Conservation (phyloP, 35 echinoderm and acorn worm species). For the Strongylocentrotus purpuratus region DNA sequence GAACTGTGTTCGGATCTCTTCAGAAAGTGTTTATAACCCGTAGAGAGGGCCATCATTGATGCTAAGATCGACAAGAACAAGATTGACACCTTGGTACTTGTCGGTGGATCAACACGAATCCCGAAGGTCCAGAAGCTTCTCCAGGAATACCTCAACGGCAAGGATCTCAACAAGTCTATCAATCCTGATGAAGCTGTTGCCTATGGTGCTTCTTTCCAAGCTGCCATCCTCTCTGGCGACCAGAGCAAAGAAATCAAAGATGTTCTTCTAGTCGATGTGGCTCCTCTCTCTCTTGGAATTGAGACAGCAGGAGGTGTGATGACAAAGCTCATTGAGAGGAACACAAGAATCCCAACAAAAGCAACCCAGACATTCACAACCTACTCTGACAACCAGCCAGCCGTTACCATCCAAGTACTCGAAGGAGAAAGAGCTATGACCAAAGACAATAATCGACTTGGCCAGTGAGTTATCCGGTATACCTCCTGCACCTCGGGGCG, state of each 20-base stretch:
- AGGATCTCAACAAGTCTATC: constrained; percentile 73
- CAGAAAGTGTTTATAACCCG: constrained; percentile 53
- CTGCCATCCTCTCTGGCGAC: constrained; percentile 78
- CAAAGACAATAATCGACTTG: constrained; percentile 74
- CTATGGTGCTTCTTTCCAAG: constrained; percentile 79
- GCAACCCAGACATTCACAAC: constrained; percentile 49
- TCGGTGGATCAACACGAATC: constrained; percentile 79
- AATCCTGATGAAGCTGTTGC: constrained; percentile 86
- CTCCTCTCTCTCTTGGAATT: constrained; percentile 80
- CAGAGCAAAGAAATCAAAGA: constrained; percentile 68
- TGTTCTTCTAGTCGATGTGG: constrained; percentile 86
- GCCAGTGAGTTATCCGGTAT: constrained; percentile 71
- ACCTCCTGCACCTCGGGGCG: constrained; percentile 70
- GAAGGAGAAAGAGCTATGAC: constrained; percentile 79
- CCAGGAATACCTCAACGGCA: constrained; percentile 70
- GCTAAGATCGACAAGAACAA: constrained; percentile 71
- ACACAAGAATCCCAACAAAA: constrained; percentile 67
- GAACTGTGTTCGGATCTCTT: constrained; percentile 70
- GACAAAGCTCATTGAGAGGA: constrained; percentile 80
- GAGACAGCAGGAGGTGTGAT: constrained; percentile 91
- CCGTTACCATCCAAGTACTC: constrained; percentile 67
- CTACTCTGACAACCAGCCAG: constrained; percentile 73
- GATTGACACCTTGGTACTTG: constrained; percentile 70
- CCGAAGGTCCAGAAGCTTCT: constrained; percentile 81
- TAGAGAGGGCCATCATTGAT: constrained; percentile 67